Evolutionary conservation across 2,797 vertebrate genomes (phyloP).

Genomic region (Avahi laniger): DNA sequence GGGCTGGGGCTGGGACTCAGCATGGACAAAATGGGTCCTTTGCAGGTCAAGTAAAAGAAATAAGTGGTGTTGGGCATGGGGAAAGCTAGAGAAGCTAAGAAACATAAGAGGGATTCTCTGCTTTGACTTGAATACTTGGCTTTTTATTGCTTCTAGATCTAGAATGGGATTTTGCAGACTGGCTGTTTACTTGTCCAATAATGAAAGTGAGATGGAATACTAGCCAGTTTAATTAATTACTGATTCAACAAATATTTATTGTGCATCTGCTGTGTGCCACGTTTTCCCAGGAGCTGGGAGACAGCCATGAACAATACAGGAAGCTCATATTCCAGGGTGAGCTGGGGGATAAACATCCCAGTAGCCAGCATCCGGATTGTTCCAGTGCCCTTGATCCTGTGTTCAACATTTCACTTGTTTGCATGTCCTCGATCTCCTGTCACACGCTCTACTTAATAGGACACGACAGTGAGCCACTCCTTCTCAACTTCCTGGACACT

Average conservation of each 20-base stretch:
- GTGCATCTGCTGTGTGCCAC: background rate
- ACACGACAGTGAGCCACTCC: background rate
- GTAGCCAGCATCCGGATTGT: background rate
- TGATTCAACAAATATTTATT: background rate
- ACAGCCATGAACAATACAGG: background rate
- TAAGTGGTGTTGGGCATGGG: background rate
- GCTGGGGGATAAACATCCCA: background rate
- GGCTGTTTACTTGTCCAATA: background rate
- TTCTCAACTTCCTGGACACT: background rate
- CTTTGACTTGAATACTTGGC: background rate
- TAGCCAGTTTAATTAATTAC: slow-evolving; percentile 41
- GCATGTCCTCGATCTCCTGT: background rate
- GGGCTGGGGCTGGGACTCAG: background rate
- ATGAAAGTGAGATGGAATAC: background rate
- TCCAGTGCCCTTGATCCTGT: background rate
- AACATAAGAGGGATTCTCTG: background rate
- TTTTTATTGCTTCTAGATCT: slow-evolving; percentile 16
- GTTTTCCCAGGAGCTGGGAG: background rate
- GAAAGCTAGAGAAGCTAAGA: background rate
- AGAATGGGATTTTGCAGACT: slow-evolving; percentile 15
- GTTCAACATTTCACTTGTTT: background rate
- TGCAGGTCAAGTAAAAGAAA: background rate
- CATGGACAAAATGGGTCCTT: background rate
- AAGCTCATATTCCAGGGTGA: background rate
- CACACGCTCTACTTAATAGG: background rate